Evolutionary conservation across 2,888 invertebrate species (phyloP), one percentile per base, ranked within the genome.

Genomic region (Drosophila nigricruria): DNA sequence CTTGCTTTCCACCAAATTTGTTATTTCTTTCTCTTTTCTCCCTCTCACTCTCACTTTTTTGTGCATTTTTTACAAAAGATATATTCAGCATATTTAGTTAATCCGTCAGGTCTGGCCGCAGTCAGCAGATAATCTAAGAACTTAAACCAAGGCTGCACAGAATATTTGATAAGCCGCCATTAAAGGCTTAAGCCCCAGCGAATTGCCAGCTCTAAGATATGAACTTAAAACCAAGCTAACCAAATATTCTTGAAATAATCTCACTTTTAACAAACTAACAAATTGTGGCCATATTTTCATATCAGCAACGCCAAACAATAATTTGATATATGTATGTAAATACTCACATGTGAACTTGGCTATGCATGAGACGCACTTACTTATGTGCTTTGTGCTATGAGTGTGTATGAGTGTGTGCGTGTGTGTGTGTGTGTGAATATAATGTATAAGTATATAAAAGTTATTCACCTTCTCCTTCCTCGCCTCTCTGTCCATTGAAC

Each of bases 1-100:
- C 70, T 49, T 25, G 50, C 38, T 56, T 49, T 65, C 53, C 27
- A 23, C 23, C 23, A 43, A 43, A 18, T 30, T 49, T 30, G 30
- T 30, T 4, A 49, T 47, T 27, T 27, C 42, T 25, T 9, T 1
- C 50, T 14, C 32, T 20, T 23, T n/a, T 14, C 6, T 20, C 18
- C 3, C 50, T 12, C 5, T 47, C 27, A 5, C 14, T 32, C 12
- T 27, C 25, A 32, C 49, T 45, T 65, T 40, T 18, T 3, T 43
- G 14, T 16, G 18, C 12, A n/a, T 18, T 53, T 38, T 52, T 53
- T 43, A n/a, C 47, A 18, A 34, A 42, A 63, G 72, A 75, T 84
- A 60, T 75, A 65, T 70, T 80, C 66, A 34, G 69, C 77, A 80
- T 74, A 71, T 80, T 86, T 73, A 23, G 59, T 30, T 66, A 61